These are phyloP conservation scores for Venustaconcha ellipsiformis DNA, from an alignment of 1,140 invertebrate genomes.

Conservation along the genomic window DNA sequence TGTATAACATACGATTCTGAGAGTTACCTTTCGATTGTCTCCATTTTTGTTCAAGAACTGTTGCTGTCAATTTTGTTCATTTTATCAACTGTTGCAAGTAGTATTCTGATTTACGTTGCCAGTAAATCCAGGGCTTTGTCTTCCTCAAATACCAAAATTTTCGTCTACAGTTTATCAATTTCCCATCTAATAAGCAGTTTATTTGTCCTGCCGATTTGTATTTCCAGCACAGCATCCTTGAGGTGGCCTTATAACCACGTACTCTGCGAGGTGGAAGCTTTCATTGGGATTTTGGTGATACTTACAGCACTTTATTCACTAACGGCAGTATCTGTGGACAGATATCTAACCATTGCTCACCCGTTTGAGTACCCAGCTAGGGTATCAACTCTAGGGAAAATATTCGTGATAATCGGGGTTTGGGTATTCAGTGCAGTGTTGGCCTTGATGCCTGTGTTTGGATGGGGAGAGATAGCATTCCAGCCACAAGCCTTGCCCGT, in stretches of 20 bases:
- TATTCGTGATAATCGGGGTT: constrained; percentile 4
- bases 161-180: constrained; percentile 18
- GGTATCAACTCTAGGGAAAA: constrained; percentile 21
- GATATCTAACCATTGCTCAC: constrained; percentile 27
- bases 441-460: constrained; percentile 10
- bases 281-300: constrained; percentile 32
- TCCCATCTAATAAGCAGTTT: constrained; percentile 26
- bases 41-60: constrained; percentile 10
- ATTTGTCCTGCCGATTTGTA: constrained; percentile 29
- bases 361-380: constrained; percentile 26
- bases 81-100: constrained; percentile 20
- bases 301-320: constrained; percentile 27
- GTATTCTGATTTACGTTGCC: constrained; percentile 22
- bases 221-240: constrained; percentile 14
- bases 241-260: constrained; percentile 5
- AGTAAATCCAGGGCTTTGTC: constrained; percentile 17
- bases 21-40: no score
- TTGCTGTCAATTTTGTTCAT: constrained; percentile 12
- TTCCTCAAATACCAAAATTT: constrained; percentile 25
- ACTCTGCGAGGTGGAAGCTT: constrained; percentile 17
- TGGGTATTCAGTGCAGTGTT: constrained; percentile 25
- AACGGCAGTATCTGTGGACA: constrained; percentile 24
- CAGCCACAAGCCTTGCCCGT: constrained; percentile 26
- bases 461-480: constrained; percentile 28
- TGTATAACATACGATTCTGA: no score